Evolutionary conservation across 2,888 invertebrate species (phyloP).

Genomic region (Coelopa pilipes): DNA sequence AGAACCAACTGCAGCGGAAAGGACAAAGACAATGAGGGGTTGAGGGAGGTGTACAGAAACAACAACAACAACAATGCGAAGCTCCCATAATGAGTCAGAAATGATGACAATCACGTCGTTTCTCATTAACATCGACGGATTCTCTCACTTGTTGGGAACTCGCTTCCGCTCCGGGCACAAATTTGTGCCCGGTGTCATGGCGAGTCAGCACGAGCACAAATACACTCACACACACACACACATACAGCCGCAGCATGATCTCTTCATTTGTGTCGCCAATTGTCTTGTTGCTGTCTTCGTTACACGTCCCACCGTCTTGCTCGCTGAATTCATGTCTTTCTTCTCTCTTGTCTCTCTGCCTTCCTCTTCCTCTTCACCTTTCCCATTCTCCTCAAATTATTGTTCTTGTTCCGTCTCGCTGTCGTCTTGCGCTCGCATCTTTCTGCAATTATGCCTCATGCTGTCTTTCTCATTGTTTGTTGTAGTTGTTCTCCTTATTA

Average conservation of each 20-base stretch:
- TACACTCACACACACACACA: no score
- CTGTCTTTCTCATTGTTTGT: slow-evolving; percentile 4
- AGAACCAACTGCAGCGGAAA: not conserved
- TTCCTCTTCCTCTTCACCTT: not conserved
- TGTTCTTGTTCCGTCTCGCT: not conserved
- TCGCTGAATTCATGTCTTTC: not conserved
- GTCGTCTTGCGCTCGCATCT: not conserved
- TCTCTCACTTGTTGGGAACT: not conserved
- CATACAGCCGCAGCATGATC: slow-evolving; percentile 13
- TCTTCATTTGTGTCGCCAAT: slow-evolving; percentile 14
- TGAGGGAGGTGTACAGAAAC: not conserved
- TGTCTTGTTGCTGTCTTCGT: not conserved
- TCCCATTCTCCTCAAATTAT: not conserved
- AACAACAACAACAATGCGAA: slow-evolving; percentile 12
- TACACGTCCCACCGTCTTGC: not conserved
- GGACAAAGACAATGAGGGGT: not conserved
- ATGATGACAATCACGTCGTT: slow-evolving; percentile 34
- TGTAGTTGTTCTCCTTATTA: not conserved
- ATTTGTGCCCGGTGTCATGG: slow-evolving; percentile 32
- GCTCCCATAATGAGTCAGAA: slow-evolving; percentile 23
- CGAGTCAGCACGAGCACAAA: slow-evolving; percentile 3
- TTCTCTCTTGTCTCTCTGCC: not conserved
- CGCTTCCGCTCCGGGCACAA: slow-evolving; percentile 1
- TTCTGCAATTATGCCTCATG: slow-evolving; percentile 17
- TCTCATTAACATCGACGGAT: slow-evolving; percentile 28